phyloP scores from a whole-genome alignment of 2,888 invertebrate species.

The Brachynemurus nebulosus region DNA sequence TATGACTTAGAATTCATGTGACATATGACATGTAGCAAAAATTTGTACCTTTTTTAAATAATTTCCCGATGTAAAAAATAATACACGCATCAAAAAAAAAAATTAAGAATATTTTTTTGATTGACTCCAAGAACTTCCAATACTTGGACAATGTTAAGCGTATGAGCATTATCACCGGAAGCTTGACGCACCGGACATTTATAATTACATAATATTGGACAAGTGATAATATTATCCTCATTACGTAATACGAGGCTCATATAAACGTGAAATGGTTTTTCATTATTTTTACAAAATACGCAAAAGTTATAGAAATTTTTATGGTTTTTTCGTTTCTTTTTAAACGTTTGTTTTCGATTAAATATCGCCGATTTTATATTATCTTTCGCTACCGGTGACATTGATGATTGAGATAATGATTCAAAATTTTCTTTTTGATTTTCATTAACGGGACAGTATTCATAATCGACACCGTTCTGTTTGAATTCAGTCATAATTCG shows the following conservation, averaged over 20 bases:
- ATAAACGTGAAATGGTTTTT: background rate
- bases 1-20: no score
- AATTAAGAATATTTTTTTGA: no score
- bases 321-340: background rate
- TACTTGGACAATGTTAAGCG: slow-evolving; percentile 3
- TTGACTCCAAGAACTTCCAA: background rate
- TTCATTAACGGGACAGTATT: slow-evolving; percentile 35
- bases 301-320: background rate
- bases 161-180: slow-evolving; percentile 5
- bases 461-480: slow-evolving; percentile 2
- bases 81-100: no score
- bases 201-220: slow-evolving; percentile 2
- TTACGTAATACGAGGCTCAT: background rate
- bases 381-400: no score
- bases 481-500: background rate
- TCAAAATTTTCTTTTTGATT: background rate
- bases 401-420: no score
- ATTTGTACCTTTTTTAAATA: no score
- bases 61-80: no score
- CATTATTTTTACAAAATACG: slow-evolving; percentile 9
- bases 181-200: slow-evolving; percentile 1
- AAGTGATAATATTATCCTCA: background rate
- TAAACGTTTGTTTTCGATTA: background rate
- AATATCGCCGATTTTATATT: background rate
- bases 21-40: no score